These are phyloP conservation scores for Acromyrmex heyeri DNA, from an alignment of 1,140 invertebrate species.

Conservation along the genomic window DNA sequence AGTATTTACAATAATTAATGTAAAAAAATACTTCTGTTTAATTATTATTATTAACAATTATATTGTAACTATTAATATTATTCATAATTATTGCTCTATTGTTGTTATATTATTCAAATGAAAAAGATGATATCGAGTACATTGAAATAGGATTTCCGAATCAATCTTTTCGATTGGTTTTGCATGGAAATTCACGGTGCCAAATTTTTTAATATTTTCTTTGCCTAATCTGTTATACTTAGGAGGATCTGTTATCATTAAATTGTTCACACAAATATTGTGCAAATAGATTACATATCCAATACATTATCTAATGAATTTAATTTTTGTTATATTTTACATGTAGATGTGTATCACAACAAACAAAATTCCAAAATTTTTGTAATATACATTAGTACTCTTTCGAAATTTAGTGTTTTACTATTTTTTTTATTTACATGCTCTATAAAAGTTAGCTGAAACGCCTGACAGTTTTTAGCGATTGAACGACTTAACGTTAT, in stretches of 20 bases:
- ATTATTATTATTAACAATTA: conserved; percentile 63
- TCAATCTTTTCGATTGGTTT: conserved; percentile 56
- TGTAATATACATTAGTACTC: background rate
- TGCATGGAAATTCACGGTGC: conserved; percentile 58
- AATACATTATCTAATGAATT: background rate
- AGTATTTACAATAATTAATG: conserved; percentile 45
- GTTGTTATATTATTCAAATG: conserved; percentile 64
- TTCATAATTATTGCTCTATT: conserved; percentile 43
- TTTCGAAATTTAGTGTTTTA: background rate
- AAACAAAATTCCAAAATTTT: conserved; percentile 9
- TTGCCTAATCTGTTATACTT: conserved; percentile 9
- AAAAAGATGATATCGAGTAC: conserved; percentile 1
- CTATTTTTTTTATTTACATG: background rate
- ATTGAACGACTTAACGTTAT: conserved; percentile 16
- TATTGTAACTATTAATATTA: conserved; percentile 36
- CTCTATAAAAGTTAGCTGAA: background rate
- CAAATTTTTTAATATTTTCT: conserved; percentile 52
- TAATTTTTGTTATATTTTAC: background rate
- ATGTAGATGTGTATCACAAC: background rate
- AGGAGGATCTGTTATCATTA: background rate
- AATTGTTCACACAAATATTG: background rate
- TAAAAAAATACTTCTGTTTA: conserved; percentile 69
- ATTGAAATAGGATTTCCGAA: conserved; percentile 22
- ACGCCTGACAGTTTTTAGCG: background rate
- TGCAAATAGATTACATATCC: background rate